phyloP scores from a whole-genome alignment of 1,140 invertebrate genomes.

The Teleogryllus occipitalis region DNA sequence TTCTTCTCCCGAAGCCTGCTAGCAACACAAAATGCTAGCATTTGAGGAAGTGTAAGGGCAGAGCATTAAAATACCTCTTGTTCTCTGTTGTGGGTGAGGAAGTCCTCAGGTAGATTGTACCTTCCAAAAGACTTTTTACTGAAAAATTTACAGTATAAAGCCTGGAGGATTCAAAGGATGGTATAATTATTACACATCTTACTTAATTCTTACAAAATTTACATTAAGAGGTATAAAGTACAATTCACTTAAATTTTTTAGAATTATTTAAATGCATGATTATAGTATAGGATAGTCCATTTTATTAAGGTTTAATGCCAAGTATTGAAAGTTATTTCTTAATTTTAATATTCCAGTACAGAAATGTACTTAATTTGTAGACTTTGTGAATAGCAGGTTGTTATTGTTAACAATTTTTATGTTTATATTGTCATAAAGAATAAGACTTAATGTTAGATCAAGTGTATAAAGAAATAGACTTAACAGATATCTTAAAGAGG shows the following conservation, averaged over 20 bases:
- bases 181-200: not conserved
- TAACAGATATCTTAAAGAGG: not conserved
- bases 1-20: not conserved
- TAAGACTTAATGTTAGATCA: not conserved
- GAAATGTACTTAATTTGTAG: conserved; percentile 5
- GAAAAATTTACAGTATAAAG: no score
- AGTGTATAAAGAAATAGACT: not conserved
- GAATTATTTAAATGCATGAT: not conserved
- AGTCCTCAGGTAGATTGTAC: no score
- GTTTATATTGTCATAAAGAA: not conserved
- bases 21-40: not conserved
- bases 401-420: conserved; percentile 1
- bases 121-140: no score
- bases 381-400: not conserved
- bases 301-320: not conserved
- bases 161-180: not conserved
- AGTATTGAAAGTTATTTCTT: not conserved
- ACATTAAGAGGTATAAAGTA: not conserved
- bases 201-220: conserved; percentile 2
- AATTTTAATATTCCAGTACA: not conserved
- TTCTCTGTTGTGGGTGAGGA: no score
- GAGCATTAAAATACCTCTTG: not conserved
- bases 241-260: not conserved
- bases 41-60: not conserved
- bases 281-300: not conserved